phyloP scores from a whole-genome alignment of 2,888 invertebrate genomes.

The Xestia sexstrigata region DNA sequence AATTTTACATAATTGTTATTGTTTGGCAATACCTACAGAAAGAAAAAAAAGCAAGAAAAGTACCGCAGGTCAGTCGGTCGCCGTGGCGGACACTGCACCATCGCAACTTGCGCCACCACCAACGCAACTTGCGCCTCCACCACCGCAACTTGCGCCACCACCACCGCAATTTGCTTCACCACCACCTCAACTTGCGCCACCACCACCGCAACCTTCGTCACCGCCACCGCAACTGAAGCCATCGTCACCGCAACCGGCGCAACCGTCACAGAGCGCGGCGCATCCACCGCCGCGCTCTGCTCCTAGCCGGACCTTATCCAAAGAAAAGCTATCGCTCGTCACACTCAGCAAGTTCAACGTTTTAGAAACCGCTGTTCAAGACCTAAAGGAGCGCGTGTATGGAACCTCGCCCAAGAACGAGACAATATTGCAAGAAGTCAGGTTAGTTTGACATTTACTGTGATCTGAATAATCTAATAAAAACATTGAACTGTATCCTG shows the following conservation, averaged over 20 bases:
- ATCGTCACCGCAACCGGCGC: not conserved
- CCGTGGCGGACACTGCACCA: not conserved
- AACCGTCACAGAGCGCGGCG: not conserved
- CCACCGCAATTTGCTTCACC: no score
- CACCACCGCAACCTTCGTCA: no score
- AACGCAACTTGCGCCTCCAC: rapidly evolving
- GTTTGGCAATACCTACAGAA: not conserved
- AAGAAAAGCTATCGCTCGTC: constrained; percentile 84
- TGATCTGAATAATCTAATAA: not conserved
- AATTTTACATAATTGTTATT: not conserved
- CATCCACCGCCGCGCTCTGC: not conserved
- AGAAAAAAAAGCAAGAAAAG: not conserved
- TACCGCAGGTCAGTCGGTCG: not conserved
- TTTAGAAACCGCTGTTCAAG: constrained; percentile 80
- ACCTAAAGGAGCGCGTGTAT: constrained; percentile 83
- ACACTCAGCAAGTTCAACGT: constrained; percentile 86
- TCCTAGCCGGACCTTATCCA: constrained; percentile 29
- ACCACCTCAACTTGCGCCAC: no score
- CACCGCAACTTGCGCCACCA: not conserved
- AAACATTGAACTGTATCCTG: not conserved
- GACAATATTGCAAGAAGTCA: constrained; percentile 84
- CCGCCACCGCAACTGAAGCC: rapidly evolving
- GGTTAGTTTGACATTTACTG: constrained; percentile 70
- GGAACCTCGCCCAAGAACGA: constrained; percentile 85
- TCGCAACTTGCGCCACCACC: no score